Conservation (phyloP, 53 echinoderm and acorn worm species). For the Crossaster papposus region DNA sequence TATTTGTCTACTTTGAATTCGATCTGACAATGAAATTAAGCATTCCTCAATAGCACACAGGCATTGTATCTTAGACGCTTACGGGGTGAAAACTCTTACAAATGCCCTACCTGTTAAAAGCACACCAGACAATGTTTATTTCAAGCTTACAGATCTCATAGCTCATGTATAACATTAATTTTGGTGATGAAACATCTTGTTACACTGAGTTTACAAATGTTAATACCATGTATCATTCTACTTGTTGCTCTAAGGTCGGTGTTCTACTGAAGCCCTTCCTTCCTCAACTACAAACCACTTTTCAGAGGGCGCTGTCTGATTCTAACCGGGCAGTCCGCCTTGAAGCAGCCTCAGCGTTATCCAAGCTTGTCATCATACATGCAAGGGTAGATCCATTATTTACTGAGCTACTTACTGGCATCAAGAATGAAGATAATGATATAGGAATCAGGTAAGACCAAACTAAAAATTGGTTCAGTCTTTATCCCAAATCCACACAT, state of each 20-base stretch:
- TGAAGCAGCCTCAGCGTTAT: conserved; percentile 89
- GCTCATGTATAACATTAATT: too few species aligned
- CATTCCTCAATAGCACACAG: too few species aligned
- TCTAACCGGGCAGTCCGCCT: conserved; percentile 88
- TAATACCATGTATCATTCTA: too few species aligned
- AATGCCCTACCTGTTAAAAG: neutral
- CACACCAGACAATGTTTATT: neutral
- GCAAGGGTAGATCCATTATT: conserved; percentile 96
- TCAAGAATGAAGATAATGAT: conserved; percentile 96
- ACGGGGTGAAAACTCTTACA: too few species aligned
- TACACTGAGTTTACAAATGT: too few species aligned
- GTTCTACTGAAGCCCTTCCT: conserved; percentile 97
- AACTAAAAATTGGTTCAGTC: neutral
- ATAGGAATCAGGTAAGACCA: conserved; percentile 81
- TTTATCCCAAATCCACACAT: neutral
- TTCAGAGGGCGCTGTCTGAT: conserved; percentile 84
- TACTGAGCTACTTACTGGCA: conserved; percentile 87
- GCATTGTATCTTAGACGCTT: too few species aligned
- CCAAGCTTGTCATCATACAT: conserved; percentile 91
- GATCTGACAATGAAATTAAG: too few species aligned
- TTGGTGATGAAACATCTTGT: too few species aligned
- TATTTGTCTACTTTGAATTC: too few species aligned
- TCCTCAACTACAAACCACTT: conserved; percentile 96
- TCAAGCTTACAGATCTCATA: neutral
- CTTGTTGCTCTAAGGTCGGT: conserved; percentile 73